These are phyloP conservation scores for Prietella phreatophila DNA, from an alignment of 2,113 vertebrate genomes.

Conservation along the genomic window DNA sequence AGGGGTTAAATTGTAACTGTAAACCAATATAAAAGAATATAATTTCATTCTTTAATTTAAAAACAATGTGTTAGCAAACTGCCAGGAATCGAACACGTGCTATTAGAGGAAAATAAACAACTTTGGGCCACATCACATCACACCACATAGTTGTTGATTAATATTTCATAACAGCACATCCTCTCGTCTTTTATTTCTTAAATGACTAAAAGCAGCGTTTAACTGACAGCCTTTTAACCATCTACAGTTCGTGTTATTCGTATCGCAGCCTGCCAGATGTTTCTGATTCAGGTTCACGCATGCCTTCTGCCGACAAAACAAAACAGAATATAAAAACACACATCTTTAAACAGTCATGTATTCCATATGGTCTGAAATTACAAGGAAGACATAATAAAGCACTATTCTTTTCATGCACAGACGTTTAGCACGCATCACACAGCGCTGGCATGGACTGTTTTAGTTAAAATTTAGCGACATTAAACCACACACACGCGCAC, in stretches of 20 bases:
- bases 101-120: not conserved
- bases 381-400: not conserved
- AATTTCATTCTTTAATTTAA: not conserved
- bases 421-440: not conserved
- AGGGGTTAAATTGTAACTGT: not conserved
- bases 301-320: not conserved
- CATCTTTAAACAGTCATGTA: not conserved
- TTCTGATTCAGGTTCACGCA: not conserved
- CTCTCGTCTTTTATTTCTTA: not conserved
- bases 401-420: not conserved
- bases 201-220: not conserved
- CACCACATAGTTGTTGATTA: not conserved
- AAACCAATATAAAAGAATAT: not conserved
- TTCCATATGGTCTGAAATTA: conserved; percentile 5
- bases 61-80: not conserved
- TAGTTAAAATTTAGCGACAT: not conserved
- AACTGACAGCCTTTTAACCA: not conserved
- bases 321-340: not conserved
- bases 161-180: not conserved
- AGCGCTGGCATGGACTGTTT: not conserved
- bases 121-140: not conserved
- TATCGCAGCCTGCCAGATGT: not conserved
- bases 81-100: not conserved
- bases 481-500: not conserved
- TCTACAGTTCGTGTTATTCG: not conserved